Evolutionary conservation across 2,113 vertebrate genomes (phyloP).

Genomic region (Corynorhinus townsendii): DNA sequence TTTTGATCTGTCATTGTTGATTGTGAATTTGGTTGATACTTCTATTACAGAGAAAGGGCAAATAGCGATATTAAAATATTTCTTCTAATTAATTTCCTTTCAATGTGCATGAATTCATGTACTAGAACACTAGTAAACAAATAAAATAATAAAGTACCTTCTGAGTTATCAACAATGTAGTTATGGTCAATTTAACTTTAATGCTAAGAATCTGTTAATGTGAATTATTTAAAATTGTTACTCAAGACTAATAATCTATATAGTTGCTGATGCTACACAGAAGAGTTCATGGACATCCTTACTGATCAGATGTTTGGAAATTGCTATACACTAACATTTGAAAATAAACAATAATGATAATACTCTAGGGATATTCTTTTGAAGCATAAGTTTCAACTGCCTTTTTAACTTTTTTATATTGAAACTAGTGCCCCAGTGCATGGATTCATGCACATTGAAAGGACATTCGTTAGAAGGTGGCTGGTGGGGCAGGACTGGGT

Average conservation of each 20-base stretch:
- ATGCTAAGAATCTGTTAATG: constrained; percentile 22
- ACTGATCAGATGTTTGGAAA: background rate
- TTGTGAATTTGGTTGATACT: too few species aligned
- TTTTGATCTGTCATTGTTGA: too few species aligned
- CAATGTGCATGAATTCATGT: too few species aligned
- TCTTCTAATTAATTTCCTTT: too few species aligned
- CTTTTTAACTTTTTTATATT: background rate
- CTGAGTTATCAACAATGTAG: background rate
- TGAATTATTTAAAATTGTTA: constrained; percentile 16
- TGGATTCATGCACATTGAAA: too few species aligned
- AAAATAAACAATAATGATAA: background rate
- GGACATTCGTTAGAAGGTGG: too few species aligned
- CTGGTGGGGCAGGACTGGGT: too few species aligned
- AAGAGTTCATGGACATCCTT: background rate
- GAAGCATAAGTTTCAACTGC: background rate
- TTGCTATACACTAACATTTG: background rate
- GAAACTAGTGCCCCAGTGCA: background rate
- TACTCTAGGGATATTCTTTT: background rate
- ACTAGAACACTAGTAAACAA: too few species aligned
- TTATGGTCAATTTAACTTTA: constrained; percentile 33
- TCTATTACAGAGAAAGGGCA: too few species aligned
- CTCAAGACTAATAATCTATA: background rate
- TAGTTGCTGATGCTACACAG: background rate
- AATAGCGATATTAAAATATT: too few species aligned
- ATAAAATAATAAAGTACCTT: background rate